A percentile compares a stretch with the other conserved stretches of the same genome.
Evolutionary conservation across 2,888 invertebrate species (phyloP).

Genomic region (Prosapia bicincta): DNA sequence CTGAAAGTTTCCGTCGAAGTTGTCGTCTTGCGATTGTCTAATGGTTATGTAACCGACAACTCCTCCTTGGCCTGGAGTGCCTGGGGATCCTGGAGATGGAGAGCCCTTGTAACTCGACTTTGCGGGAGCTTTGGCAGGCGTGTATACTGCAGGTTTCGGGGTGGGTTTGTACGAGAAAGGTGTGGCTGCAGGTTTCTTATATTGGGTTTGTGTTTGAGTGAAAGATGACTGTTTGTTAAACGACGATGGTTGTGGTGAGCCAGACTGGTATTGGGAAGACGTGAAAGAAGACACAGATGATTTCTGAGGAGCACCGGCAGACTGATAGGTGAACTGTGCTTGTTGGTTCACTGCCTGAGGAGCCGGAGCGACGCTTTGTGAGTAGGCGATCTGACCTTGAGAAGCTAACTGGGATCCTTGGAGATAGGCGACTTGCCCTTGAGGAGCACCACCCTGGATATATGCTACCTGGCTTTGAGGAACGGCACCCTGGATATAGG

Average conservation of each 20-base stretch:
- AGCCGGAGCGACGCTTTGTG: not conserved
- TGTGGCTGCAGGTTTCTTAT: not conserved
- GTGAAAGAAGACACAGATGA: not conserved
- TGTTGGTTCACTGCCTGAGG: not conserved
- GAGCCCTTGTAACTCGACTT: not conserved
- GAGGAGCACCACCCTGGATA: not conserved
- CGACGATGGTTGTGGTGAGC: not conserved
- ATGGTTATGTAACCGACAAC: constrained; percentile 46
- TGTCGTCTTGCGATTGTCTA: constrained; percentile 56
- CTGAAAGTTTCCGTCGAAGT: constrained; percentile 60
- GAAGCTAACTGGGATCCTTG: not conserved
- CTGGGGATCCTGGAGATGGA: not conserved
- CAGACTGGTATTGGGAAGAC: not conserved
- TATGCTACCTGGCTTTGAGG: not conserved
- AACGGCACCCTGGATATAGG: constrained; percentile 10
- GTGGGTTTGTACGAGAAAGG: not conserved
- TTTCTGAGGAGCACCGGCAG: not conserved
- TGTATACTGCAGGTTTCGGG: not conserved
- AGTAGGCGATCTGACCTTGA: not conserved
- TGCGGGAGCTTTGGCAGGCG: not conserved
- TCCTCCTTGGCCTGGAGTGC: not conserved
- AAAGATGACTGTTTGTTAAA: not conserved
- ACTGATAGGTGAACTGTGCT: not conserved
- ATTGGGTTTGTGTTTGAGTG: not conserved
- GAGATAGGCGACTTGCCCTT: not conserved